phyloP scores from a whole-genome alignment of 2,888 invertebrate species.

The Troides oblongomaculatus region DNA sequence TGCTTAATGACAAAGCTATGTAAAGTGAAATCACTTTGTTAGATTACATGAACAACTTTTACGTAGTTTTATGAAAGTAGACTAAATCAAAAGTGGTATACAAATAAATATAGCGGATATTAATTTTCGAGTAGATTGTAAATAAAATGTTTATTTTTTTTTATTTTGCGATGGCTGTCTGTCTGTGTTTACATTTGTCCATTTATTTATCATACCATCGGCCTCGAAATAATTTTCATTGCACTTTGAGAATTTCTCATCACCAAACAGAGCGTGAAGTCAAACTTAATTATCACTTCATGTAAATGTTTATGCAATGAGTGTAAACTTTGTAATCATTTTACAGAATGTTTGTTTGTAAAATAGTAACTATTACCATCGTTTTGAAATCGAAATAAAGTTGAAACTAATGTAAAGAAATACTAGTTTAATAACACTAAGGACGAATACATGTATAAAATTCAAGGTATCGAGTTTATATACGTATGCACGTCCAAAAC shows the following conservation, averaged over 20 bases:
- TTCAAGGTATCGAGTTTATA: too few species aligned
- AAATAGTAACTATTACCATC: too few species aligned
- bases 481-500: too few species aligned
- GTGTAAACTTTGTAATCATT: too few species aligned
- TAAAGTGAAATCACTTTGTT: background rate
- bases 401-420: too few species aligned
- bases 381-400: too few species aligned
- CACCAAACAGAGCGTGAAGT: background rate
- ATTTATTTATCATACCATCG: background rate
- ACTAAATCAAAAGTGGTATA: background rate
- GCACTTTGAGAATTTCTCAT: constrained; percentile 1
- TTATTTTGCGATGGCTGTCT: background rate
- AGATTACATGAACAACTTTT: background rate
- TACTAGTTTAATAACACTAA: too few species aligned
- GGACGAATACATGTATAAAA: too few species aligned
- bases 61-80: background rate
- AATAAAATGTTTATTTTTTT: constrained; percentile 4
- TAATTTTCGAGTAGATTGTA: constrained; percentile 1
- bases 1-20: too few species aligned
- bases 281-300: background rate
- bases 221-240: background rate
- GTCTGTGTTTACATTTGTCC: constrained; percentile 1
- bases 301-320: background rate
- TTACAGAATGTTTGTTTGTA: too few species aligned
- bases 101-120: background rate